Percentiles rank a stretch among this genome's conserved stretches.
Conservation (phyloP, 1,140 invertebrate genomes). For the Notospermus geniculatus region DNA sequence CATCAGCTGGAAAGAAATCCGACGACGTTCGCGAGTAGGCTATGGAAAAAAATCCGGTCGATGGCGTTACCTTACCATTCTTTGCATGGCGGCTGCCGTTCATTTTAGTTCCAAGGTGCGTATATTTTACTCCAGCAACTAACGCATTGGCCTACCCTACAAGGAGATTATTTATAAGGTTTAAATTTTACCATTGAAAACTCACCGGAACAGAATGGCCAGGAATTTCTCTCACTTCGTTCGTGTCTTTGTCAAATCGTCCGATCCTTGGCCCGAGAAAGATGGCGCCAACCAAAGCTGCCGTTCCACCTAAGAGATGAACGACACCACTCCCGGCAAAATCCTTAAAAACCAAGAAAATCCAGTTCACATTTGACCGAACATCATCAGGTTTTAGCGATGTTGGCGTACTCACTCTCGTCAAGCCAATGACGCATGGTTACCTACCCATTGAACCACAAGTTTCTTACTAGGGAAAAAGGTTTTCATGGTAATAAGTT, state of each 20-base stretch:
- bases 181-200: no score
- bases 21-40: background rate
- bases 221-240: constrained; percentile 40
- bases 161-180: no score
- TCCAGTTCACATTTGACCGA: background rate
- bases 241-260: constrained; percentile 42
- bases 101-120: background rate
- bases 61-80: background rate
- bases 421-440: background rate
- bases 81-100: background rate
- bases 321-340: constrained; percentile 56
- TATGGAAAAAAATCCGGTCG: background rate
- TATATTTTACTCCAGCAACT: background rate
- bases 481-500: background rate
- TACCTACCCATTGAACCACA: background rate
- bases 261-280: constrained; percentile 52
- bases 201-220: constrained; percentile 60
- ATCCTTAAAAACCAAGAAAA: constrained; percentile 34
- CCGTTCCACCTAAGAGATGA: constrained; percentile 61
- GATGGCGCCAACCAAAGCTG: constrained; percentile 58
- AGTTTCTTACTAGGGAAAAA: background rate
- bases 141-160: no score
- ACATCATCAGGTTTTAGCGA: background rate
- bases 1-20: constrained; percentile 51
- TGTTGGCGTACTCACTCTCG: background rate